Evolutionary conservation across 2,888 invertebrate genomes (phyloP), one percentile per base, ranked within the genome.

Genomic region (Nomada hirtipes): DNA sequence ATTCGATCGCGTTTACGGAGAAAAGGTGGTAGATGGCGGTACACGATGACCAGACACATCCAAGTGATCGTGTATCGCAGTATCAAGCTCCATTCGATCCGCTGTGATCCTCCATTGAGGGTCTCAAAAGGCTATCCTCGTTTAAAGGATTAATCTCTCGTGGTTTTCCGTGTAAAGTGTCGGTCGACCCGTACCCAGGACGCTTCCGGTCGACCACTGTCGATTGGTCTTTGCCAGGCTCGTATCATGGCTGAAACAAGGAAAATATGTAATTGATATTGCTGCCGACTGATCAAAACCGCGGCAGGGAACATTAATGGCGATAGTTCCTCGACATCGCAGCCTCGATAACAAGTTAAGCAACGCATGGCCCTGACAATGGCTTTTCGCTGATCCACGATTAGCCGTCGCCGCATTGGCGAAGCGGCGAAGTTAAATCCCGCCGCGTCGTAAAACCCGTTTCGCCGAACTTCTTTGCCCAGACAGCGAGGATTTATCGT

Each of bases 401-500:
- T 74, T 79, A 61, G 79, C 70, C 55, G 57, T 61, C 36, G 64
- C 68, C 75, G 76, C 64, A 64, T 73, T 80, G 72, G 72, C 75
- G 76, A 80, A 85, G 75, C 73, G 76, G 47, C 74, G 64, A 83
- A 44, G 74, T 86, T 86, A 82, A 86, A 84, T 84, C 82, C 80
- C n/a, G 64, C 57, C 75, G 68, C 76, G 65, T 69, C 84, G 77
- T 88, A 87, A 87, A 88, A 84, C 86, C 80, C 84, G 84, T 84
- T 82, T 80, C 73, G 61, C 75, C 82, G 69, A 84, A 86, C 69
- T 84, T 86, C 71, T 75, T 84, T 69, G 72, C 65, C 69, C 69
- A 36, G 44, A 72, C 72, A 69, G 57, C 59, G 70, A 74, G 79
- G 84, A 87, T 87, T 86, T 88, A 87, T 87, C 84, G 84, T 61